These are phyloP conservation scores for Parelbella ahira DNA, from an alignment of 2,888 invertebrate genomes.

Conservation along the genomic window DNA sequence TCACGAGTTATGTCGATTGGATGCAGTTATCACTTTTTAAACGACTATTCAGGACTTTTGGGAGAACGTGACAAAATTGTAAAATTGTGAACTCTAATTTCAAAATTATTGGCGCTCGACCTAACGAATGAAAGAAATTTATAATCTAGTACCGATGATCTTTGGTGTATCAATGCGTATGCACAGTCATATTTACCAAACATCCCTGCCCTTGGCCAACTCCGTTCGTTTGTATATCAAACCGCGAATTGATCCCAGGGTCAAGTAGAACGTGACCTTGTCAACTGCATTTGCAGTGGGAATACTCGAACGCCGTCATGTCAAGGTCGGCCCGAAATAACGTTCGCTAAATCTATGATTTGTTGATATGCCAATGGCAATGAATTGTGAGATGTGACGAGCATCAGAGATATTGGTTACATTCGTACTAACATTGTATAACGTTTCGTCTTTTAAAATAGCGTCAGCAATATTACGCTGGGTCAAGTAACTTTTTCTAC, in stretches of 20 bases:
- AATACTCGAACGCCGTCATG: not conserved
- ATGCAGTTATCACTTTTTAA: too few species aligned
- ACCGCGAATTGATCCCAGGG: slow-evolving; percentile 3
- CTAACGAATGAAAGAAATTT: too few species aligned
- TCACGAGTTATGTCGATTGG: too few species aligned
- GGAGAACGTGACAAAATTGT: too few species aligned
- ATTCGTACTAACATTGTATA: not conserved
- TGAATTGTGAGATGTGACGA: not conserved
- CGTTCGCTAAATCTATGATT: slow-evolving; percentile 6
- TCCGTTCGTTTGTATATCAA: not conserved
- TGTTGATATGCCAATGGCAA: not conserved
- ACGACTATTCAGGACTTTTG: too few species aligned
- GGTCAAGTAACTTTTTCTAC: too few species aligned
- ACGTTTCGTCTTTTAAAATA: too few species aligned
- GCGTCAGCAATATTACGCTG: too few species aligned
- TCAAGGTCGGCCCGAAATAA: slow-evolving; percentile 12
- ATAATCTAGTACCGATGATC: too few species aligned
- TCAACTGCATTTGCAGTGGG: slow-evolving; percentile 13
- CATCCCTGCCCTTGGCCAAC: slow-evolving; percentile 14
- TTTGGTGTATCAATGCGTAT: not conserved
- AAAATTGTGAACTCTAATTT: too few species aligned
- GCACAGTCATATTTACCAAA: slow-evolving; percentile 11
- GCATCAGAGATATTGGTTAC: not conserved
- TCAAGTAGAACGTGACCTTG: slow-evolving; percentile 7
- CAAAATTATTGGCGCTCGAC: too few species aligned